Conservation (phyloP, 2,888 invertebrate genomes). For the Dioctria linearis region DNA sequence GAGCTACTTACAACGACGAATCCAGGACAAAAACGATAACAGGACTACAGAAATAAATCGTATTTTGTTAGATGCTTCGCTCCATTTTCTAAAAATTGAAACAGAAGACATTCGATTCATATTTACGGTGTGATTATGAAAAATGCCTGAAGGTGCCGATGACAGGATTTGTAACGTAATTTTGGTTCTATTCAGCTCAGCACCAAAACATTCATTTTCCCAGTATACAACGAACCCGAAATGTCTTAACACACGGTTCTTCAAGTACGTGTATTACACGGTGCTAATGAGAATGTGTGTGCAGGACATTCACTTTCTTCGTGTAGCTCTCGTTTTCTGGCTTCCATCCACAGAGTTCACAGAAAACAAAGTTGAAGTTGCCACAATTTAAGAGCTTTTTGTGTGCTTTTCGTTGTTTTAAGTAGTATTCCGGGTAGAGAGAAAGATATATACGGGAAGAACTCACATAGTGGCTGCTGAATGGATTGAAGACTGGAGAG, state of each 20-base stretch:
- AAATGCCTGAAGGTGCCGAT: slow-evolving; percentile 42
- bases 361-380: slow-evolving; percentile 28
- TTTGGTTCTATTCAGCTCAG: slow-evolving; percentile 18
- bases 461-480: background rate
- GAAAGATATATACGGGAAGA: background rate
- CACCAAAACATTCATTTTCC: background rate
- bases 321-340: slow-evolving; percentile 32
- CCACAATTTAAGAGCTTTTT: slow-evolving; percentile 55
- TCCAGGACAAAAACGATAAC: no score
- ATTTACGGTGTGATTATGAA: slow-evolving; percentile 55
- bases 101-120: slow-evolving; percentile 48
- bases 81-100: no score
- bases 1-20: no score
- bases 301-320: slow-evolving; percentile 54
- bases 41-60: no score
- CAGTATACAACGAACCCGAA: background rate
- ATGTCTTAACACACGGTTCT: background rate
- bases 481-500: background rate
- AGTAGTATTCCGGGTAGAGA: no score
- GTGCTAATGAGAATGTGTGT: slow-evolving; percentile 46
- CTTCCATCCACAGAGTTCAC: no score
- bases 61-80: no score
- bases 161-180: slow-evolving; percentile 33
- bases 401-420: slow-evolving; percentile 48
- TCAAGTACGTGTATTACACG: background rate